Conservation (phyloP, 2,113 vertebrate species). For the Dascyllus trimaculatus region DNA sequence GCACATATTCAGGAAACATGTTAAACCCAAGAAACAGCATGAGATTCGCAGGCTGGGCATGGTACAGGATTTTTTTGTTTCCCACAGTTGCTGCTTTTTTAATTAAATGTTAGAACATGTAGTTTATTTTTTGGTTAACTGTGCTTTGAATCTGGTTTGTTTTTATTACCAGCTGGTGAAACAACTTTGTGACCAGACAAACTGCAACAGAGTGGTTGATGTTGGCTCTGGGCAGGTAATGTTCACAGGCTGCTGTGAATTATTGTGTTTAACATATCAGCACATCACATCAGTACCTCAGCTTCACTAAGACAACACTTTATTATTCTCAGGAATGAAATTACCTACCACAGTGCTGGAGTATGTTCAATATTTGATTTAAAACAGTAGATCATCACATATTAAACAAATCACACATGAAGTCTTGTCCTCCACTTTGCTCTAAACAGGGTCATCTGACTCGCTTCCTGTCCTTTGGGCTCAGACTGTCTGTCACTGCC, state of each 20-base stretch:
- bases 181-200: constrained; percentile 85
- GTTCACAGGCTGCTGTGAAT: background rate
- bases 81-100: background rate
- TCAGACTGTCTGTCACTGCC: constrained; percentile 88
- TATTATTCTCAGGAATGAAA: background rate
- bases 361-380: no score
- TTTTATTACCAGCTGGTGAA: constrained; percentile 86
- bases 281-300: background rate
- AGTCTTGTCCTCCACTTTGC: background rate
- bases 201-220: constrained; percentile 88
- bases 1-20: constrained; percentile 91
- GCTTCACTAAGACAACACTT: background rate
- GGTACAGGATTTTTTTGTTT: constrained; percentile 73
- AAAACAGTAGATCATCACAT: background rate
- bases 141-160: background rate
- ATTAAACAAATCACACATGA: background rate
- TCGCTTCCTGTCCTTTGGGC: constrained; percentile 90
- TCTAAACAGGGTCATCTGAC: constrained; percentile 91
- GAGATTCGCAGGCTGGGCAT: constrained; percentile 89
- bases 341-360: background rate
- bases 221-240: constrained; percentile 94
- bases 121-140: background rate
- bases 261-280: background rate
- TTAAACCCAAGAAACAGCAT: constrained; percentile 96
- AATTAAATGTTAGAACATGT: background rate